Evolutionary conservation across 2,797 vertebrate genomes (phyloP).

Genomic region (Paedocypris micromegethes): DNA sequence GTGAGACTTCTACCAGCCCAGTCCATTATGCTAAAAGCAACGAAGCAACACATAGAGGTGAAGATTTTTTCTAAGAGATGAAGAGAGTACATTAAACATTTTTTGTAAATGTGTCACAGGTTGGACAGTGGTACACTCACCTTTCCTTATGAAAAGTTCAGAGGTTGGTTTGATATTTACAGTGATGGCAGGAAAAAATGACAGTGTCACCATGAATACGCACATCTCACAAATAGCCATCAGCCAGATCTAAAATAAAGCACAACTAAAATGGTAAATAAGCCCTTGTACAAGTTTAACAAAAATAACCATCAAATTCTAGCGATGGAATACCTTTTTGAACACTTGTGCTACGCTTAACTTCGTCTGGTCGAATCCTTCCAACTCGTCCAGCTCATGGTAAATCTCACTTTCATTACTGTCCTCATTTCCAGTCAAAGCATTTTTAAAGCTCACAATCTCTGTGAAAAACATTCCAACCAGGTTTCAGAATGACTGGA

Average conservation of each 20-base stretch:
- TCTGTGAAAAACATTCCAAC: constrained; percentile 4
- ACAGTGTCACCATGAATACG: constrained; percentile 74
- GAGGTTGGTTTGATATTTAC: constrained; percentile 58
- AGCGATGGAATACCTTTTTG: constrained; percentile 53
- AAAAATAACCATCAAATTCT: background rate
- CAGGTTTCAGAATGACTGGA: background rate
- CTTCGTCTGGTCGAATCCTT: constrained; percentile 12
- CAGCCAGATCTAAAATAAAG: constrained; percentile 69
- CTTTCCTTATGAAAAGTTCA: constrained; percentile 25
- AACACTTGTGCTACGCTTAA: constrained; percentile 57
- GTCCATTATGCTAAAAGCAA: constrained; percentile 71
- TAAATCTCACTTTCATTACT: constrained; percentile 2
- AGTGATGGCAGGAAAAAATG: constrained; percentile 74
- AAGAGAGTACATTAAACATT: background rate
- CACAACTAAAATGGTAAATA: background rate
- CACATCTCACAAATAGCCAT: constrained; percentile 72
- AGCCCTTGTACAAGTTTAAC: too few relatives aligned
- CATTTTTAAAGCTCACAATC: constrained; percentile 21
- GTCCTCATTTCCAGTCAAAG: background rate
- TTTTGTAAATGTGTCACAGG: too few relatives aligned
- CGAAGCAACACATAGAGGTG: constrained; percentile 66
- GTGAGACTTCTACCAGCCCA: constrained; percentile 55
- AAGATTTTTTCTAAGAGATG: constrained; percentile 61
- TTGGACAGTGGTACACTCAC: constrained; percentile 6
- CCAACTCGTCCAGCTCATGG: background rate